Conservation (phyloP, 2,888 invertebrate genomes). For the Drosophila mulleri region DNA sequence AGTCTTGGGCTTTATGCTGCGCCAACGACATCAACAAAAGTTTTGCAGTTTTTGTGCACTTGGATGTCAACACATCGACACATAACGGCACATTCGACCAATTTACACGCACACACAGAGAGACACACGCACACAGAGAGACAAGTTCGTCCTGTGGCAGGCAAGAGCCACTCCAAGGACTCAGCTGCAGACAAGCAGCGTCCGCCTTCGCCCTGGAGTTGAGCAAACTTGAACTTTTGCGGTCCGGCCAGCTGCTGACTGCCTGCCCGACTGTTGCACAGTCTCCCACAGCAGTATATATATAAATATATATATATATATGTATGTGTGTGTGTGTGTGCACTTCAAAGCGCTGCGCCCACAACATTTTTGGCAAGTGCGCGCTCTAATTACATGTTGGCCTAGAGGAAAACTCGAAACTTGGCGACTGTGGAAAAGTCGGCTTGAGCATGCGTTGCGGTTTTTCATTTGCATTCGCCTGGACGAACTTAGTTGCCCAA, state of each 20-base stretch:
- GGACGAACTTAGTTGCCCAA: conserved; percentile 60
- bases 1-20: conserved; percentile 1
- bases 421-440: conserved; percentile 48
- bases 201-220: conserved; percentile 40
- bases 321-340: not conserved
- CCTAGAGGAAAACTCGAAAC: conserved; percentile 40
- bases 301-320: not conserved
- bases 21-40: conserved; percentile 55
- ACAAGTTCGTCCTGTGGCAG: conserved; percentile 52
- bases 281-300: conserved; percentile 14
- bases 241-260: conserved; percentile 64
- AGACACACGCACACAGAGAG: not conserved
- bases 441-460: conserved; percentile 76
- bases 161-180: conserved; percentile 59
- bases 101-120: conserved; percentile 66
- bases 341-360: conserved; percentile 72
- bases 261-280: conserved; percentile 44
- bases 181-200: conserved; percentile 65
- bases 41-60: conserved; percentile 62
- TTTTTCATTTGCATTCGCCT: conserved; percentile 73
- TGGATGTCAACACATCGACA: conserved; percentile 77
- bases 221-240: conserved; percentile 77
- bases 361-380: conserved; percentile 73
- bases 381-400: conserved; percentile 80
- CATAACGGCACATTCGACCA: conserved; percentile 78